phyloP scores from a whole-genome alignment of 2,113 vertebrate genomes.

The Lepisosteus osseus region DNA sequence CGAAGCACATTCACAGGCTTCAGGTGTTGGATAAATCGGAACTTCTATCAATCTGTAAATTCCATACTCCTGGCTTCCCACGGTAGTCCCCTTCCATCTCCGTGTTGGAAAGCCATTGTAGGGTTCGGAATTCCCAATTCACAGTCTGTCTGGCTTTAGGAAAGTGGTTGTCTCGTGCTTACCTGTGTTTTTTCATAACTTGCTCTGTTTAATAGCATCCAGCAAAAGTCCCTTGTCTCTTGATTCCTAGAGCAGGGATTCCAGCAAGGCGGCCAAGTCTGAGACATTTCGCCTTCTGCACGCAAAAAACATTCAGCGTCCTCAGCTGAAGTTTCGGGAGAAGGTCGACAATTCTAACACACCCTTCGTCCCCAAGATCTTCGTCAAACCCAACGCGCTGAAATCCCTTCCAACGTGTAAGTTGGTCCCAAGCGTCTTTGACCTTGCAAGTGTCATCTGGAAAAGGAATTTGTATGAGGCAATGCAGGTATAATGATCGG shows the following conservation, averaged over 20 bases:
- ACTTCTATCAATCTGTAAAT: too few relatives aligned
- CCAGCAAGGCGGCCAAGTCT: slow-evolving; percentile 55
- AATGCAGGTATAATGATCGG: too few relatives aligned
- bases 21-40: slow-evolving; percentile 7
- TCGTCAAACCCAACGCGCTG: slow-evolving; percentile 86
- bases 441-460: too few relatives aligned
- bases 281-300: slow-evolving; percentile 89
- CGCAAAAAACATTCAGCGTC: slow-evolving; percentile 86
- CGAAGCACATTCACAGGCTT: slow-evolving; percentile 7
- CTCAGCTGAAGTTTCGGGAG: slow-evolving; percentile 89
- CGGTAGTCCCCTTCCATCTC: too few relatives aligned
- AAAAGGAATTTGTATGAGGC: not conserved
- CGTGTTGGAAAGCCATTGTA: too few relatives aligned
- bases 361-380: slow-evolving; percentile 88
- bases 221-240: not conserved
- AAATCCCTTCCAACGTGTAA: slow-evolving; percentile 87
- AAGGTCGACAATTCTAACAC: slow-evolving; percentile 96
- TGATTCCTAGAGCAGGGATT: slow-evolving; percentile 64
- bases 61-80: too few relatives aligned
- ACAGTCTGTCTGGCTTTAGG: too few relatives aligned
- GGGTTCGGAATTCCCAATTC: too few relatives aligned
- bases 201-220: too few relatives aligned
- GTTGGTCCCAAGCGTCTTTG: slow-evolving; percentile 15
- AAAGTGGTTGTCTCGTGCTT: too few relatives aligned
- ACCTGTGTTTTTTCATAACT: too few relatives aligned